Evolutionary conservation across 2,888 invertebrate genomes (phyloP).

Genomic region (Pecten maximus): DNA sequence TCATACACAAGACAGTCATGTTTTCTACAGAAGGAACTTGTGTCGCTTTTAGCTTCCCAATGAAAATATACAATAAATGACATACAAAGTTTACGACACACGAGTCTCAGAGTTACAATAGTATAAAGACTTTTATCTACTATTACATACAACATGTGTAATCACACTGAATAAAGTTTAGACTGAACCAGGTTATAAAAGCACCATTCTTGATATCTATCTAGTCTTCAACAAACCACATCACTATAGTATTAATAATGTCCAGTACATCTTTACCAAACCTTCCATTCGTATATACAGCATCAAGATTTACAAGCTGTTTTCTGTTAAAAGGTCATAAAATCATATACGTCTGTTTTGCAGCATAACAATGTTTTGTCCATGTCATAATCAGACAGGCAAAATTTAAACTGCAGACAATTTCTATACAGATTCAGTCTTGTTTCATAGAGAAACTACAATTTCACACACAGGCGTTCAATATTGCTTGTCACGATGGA

Average conservation of each 20-base stretch:
- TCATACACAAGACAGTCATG: slow-evolving; percentile 25
- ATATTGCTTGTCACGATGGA: neutral
- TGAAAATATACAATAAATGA: slow-evolving; percentile 31
- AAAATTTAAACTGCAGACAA: neutral
- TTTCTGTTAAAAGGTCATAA: neutral
- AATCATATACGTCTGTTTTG: neutral
- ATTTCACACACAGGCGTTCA: neutral
- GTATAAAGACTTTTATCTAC: slow-evolving; percentile 11
- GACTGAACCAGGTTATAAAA: slow-evolving; percentile 34
- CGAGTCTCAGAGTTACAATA: neutral
- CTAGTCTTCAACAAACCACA: slow-evolving; percentile 18
- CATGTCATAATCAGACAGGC: neutral
- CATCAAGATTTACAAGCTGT: neutral
- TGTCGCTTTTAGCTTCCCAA: slow-evolving; percentile 17
- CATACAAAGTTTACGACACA: slow-evolving; percentile 28
- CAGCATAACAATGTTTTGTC: neutral
- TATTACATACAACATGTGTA: slow-evolving; percentile 24
- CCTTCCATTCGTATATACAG: slow-evolving; percentile 11
- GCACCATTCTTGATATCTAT: slow-evolving; percentile 35
- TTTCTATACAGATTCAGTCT: neutral
- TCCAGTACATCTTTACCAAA: neutral
- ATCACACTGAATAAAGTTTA: slow-evolving; percentile 2
- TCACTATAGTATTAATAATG: neutral
- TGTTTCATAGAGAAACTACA: slow-evolving; percentile 13
- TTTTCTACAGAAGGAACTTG: neutral